Base-by-base conservation (phyloP, 2,797 vertebrate species). In the Chromobotia macracanthus region DNA sequence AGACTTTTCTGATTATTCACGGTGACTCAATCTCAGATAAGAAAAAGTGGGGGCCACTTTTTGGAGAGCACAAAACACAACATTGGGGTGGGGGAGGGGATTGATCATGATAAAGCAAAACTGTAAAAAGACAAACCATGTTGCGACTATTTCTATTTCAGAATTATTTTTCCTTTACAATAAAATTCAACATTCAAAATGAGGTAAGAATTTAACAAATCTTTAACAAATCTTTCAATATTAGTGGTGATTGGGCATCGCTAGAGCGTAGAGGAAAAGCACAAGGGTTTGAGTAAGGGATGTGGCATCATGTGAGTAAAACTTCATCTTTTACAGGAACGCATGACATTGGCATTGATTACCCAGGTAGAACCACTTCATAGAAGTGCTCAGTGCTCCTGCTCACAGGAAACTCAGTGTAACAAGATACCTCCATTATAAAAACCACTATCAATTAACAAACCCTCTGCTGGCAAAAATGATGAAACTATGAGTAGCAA, bases 1-100 rank as follows among this genome's bases (percentile, higher is more conserved):
- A 60, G 15, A 68, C 35, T 66, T 78, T 55, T 66, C 70, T 38
- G 53, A 81, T 82, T 72, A 67, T 76, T 67, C 66, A 79, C 31
- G 12, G 50, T 72, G 66, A 84, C 75, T 80, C 75, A 67, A 76
- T 11, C 25, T 4, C 63, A 44, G 28, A 70, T 61, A 46, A 31
- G 73, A 46, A 69, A 60, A 64, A 28, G 64, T 23, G 46, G 35
- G 16, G 35, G 16, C 5, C 44, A 67, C 46, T 25, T 55, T n/a
- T 63, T 55, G 21, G 48, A 31, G 44, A 46, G 48, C 31, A 19
- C 1, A 21, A 41, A 41, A 41, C 38, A 41, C 38, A 41, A 58
- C 3, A 5, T 19, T 12, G 38, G 38, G 11, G 23, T 13, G 56
- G 56, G 23, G 23, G 13, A 6, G 19, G 3, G 0, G 23, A 7